Base-by-base conservation (phyloP, 2,797 vertebrate genomes). In the Catharus ustulatus region DNA sequence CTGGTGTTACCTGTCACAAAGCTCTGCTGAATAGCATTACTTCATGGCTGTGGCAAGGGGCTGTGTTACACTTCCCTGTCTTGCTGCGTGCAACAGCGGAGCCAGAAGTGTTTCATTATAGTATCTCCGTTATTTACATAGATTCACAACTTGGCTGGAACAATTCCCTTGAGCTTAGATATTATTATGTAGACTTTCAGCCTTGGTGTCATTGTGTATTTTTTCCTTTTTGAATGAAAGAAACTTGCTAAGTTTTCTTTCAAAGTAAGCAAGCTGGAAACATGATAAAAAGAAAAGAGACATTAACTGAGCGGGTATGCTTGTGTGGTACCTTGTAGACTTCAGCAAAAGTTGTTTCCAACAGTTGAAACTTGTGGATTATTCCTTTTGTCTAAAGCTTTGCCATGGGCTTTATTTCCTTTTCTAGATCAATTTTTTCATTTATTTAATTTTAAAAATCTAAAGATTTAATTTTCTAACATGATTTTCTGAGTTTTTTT, bases 161-260 rank as follows among this genome's bases (percentile, higher is more conserved):
- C 17, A 74, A 34, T 93, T 94, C 66, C 85, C 63, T 78, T 73
- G 51, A 48, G 49, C 10, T 73, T 71, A 64, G 48, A 8, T 64
- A 58, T 42, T 86, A 55, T 54, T 72, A 38, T 73, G 66, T 49
- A 75, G 68, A 40, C 45, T 84, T 96, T 85, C 19, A 75, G 43
- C 34, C 52, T 59, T 72, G 87, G 63, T 9, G 5, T 69, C 18
- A 38, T 91, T 88, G 30, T 51, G 14, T 45, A 59, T 80, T 77
- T 84, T 83, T 89, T 40, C 68, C 14, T 80, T 86, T 77, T 64
- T 62, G 42, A 84, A 89, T 82, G 66, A 95, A 94, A 89, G 38
- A 91, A 94, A 91, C 73, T 82, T 43, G 77, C 10, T 58, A 72
- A 40, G 24, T 87, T 84, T 94, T 91, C 69, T 93, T 94, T 89